Evolutionary conservation across 2,888 invertebrate genomes (phyloP).

Genomic region (Cosmorhoe ocellata): DNA sequence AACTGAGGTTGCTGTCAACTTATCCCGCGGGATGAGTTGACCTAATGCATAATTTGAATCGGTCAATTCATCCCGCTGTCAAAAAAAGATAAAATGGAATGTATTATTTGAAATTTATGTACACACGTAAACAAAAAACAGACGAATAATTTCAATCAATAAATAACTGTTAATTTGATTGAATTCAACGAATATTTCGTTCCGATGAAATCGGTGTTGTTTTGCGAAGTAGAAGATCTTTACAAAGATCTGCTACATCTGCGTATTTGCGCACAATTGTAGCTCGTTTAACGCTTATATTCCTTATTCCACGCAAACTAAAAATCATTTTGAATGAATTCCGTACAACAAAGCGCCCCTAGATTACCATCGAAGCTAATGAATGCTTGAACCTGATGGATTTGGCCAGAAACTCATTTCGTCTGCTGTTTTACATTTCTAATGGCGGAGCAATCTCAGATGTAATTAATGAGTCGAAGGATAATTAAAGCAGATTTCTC

Average conservation of each 20-base stretch:
- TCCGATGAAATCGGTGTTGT: too few species aligned
- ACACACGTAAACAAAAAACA: too few species aligned
- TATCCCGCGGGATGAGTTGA: too few species aligned
- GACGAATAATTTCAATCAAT: too few species aligned
- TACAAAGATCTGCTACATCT: background rate
- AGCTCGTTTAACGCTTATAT: background rate
- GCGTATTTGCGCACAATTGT: background rate
- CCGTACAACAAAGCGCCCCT: slow-evolving; percentile 35
- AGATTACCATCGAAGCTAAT: slow-evolving; percentile 48
- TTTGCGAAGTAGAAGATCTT: too few species aligned
- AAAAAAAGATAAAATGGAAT: too few species aligned
- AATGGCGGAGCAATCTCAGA: slow-evolving; percentile 57
- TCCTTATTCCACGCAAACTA: background rate
- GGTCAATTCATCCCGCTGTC: too few species aligned
- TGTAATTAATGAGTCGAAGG: slow-evolving; percentile 60
- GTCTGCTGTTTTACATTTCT: slow-evolving; percentile 69
- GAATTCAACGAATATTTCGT: too few species aligned
- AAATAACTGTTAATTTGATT: too few species aligned
- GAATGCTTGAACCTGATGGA: slow-evolving; percentile 52
- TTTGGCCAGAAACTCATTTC: slow-evolving; percentile 63
- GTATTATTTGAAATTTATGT: too few species aligned
- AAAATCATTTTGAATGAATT: slow-evolving; percentile 28
- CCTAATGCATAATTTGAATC: too few species aligned
- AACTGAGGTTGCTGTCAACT: too few species aligned
- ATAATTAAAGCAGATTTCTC: slow-evolving; percentile 61